Percentiles rank a stretch among this genome's conserved stretches.
Conservation (phyloP, 2,888 invertebrate genomes). For the Chrysolina oricalcia region DNA sequence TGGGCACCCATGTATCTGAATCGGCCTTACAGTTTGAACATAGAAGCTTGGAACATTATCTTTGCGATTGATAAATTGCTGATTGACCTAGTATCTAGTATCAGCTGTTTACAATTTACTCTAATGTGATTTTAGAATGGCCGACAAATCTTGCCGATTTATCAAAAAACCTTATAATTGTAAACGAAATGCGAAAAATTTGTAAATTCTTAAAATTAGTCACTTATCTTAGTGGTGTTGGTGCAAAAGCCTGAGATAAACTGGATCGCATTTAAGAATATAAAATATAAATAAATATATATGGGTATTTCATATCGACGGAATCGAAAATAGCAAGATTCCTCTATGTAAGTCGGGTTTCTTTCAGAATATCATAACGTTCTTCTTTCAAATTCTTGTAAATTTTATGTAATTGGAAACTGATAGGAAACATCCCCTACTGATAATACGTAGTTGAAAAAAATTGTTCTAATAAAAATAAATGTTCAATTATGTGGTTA, state of each 20-base stretch:
- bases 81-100: conserved; percentile 58
- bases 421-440: not conserved
- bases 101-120: conserved; percentile 58
- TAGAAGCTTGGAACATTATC: not conserved
- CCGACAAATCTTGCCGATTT: conserved; percentile 59
- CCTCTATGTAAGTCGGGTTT: conserved; percentile 7
- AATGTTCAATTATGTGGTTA: not conserved
- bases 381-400: no score
- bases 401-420: not conserved
- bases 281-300: conserved; percentile 29
- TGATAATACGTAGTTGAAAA: not conserved
- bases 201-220: conserved; percentile 19
- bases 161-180: conserved; percentile 40
- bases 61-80: conserved; percentile 7
- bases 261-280: not conserved
- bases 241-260: not conserved
- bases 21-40: not conserved
- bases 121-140: conserved; percentile 57
- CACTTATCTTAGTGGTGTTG: not conserved
- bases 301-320: conserved; percentile 35
- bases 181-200: conserved; percentile 24
- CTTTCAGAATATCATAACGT: not conserved
- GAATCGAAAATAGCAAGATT: conserved; percentile 32
- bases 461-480: not conserved
- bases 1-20: no score